Conservation (phyloP, 2,888 invertebrate species). For the Cosmorhoe ocellata region DNA sequence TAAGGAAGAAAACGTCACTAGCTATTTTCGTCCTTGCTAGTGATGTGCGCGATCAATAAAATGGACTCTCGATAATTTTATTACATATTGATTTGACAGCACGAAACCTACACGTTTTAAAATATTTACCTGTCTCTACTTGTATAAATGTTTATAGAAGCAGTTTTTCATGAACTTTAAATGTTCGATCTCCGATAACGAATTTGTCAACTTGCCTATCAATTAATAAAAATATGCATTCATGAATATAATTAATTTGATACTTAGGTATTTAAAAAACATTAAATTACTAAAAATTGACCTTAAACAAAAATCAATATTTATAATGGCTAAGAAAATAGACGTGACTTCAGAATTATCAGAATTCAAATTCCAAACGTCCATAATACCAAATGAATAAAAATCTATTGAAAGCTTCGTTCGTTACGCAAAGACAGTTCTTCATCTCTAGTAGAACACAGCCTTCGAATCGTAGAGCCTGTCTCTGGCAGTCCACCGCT, state of each 20-base stretch:
- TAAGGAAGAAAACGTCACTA: slow-evolving; percentile 1
- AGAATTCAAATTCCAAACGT: slow-evolving; percentile 9
- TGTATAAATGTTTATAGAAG: background rate
- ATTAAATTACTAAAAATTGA: no score
- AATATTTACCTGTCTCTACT: background rate
- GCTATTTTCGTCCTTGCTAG: slow-evolving; percentile 5
- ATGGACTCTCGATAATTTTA: no score
- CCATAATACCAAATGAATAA: slow-evolving; percentile 16
- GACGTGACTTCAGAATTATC: slow-evolving; percentile 2
- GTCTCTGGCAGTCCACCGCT: slow-evolving; percentile 61
- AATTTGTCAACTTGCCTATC: no score
- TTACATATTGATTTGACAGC: no score
- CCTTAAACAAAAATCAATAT: no score
- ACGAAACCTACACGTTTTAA: no score
- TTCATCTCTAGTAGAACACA: slow-evolving; percentile 53
- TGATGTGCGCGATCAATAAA: background rate
- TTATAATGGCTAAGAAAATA: slow-evolving; percentile 1
- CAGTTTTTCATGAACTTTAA: no score
- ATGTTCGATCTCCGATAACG: no score
- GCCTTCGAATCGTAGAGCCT: slow-evolving; percentile 45
- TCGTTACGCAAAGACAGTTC: slow-evolving; percentile 49
- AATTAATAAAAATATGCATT: no score
- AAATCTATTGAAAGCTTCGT: slow-evolving; percentile 31
- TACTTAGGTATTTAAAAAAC: no score
- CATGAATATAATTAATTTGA: no score